A percentile compares a stretch with the other conserved stretches of the same genome.
Evolutionary conservation across 2,113 vertebrate genomes (phyloP).

Genomic region (Sceloporus undulatus): DNA sequence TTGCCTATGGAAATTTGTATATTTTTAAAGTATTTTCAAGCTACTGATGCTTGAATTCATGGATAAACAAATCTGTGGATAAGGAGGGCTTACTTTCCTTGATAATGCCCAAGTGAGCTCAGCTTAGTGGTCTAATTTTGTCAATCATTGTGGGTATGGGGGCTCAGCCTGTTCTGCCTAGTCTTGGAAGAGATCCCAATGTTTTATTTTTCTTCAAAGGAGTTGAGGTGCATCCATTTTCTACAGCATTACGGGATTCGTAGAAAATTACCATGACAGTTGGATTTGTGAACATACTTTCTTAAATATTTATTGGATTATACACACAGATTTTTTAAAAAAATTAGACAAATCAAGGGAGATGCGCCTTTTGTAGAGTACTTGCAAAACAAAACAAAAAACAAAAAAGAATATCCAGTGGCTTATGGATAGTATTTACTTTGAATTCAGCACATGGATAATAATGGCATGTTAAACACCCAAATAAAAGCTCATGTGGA

Average conservation of each 20-base stretch:
- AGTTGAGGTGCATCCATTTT: no score
- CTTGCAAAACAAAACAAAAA: constrained; percentile 72
- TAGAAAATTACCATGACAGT: constrained; percentile 42
- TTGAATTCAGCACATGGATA: constrained; percentile 70
- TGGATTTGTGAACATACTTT: constrained; percentile 81
- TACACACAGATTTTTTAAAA: constrained; percentile 40
- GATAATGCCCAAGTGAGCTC: no score
- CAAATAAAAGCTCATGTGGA: constrained; percentile 64
- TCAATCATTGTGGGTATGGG: no score
- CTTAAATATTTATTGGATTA: constrained; percentile 88
- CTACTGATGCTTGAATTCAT: no score
- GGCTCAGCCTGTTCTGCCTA: neutral
- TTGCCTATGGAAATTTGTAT: no score
- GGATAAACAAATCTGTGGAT: no score
- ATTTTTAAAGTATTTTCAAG: no score
- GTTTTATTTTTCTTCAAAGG: neutral
- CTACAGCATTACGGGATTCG: neutral
- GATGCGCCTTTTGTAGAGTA: constrained; percentile 80
- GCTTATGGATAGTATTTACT: constrained; percentile 62
- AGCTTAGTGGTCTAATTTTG: no score
- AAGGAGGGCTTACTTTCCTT: no score
- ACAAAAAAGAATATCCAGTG: constrained; percentile 75
- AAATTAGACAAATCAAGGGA: constrained; percentile 62
- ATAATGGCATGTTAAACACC: constrained; percentile 68
- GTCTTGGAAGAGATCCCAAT: neutral